These are phyloP conservation scores for Sapajus apella DNA, from an alignment of 2,113 vertebrate genomes.

Conservation along the genomic window DNA sequence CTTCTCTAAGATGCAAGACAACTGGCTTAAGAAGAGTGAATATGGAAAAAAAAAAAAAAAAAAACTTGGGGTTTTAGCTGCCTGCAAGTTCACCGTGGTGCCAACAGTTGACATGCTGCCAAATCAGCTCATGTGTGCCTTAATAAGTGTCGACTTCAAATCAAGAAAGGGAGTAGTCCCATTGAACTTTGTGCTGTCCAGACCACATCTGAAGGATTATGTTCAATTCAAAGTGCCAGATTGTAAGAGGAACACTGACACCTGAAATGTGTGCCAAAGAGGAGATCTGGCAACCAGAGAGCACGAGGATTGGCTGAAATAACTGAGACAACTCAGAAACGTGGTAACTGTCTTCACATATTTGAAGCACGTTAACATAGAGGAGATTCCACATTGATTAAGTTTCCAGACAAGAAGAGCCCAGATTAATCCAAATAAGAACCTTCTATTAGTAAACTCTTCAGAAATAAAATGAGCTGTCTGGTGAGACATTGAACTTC, in stretches of 20 bases:
- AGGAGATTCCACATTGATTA: not conserved
- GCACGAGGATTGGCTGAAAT: not conserved
- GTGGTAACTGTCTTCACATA: not conserved
- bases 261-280: not conserved
- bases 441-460: not conserved
- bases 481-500: not conserved
- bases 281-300: not conserved
- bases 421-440: not conserved
- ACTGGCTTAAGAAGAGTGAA: not conserved
- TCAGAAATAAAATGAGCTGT: slow-evolving; percentile 8
- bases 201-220: not conserved
- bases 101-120: not conserved
- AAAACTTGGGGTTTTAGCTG: not conserved
- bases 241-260: not conserved
- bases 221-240: not conserved
- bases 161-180: not conserved
- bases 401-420: not conserved
- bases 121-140: no score
- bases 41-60: not conserved
- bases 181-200: not conserved
- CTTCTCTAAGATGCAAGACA: not conserved
- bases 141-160: not conserved
- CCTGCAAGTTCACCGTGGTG: not conserved
- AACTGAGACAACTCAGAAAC: not conserved
- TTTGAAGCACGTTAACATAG: not conserved